Evolutionary conservation across 2,888 invertebrate genomes (phyloP).

Genomic region (Phengaris arion): DNA sequence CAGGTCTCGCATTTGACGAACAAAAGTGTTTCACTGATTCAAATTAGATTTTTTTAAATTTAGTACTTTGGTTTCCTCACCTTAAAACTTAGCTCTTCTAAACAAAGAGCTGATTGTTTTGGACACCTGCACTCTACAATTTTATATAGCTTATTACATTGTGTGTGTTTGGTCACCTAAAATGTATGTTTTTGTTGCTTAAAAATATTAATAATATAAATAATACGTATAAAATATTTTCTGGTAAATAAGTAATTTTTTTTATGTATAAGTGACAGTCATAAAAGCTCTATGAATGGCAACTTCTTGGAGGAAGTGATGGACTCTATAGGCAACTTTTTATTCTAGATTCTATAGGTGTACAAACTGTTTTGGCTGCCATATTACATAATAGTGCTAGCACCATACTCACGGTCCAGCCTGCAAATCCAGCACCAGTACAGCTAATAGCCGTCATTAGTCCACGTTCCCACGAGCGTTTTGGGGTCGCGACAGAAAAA

Average conservation of each 20-base stretch:
- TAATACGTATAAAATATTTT: background rate
- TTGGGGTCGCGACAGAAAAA: no score
- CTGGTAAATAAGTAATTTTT: background rate
- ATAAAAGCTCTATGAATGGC: background rate
- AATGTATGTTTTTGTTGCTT: background rate
- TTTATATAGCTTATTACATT: background rate
- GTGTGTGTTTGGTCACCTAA: background rate
- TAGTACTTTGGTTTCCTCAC: background rate
- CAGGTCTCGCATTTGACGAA: no score
- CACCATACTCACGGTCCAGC: no score
- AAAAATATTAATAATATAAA: background rate
- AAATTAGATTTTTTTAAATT: background rate
- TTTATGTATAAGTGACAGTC: background rate
- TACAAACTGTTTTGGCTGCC: no score
- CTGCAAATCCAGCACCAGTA: no score
- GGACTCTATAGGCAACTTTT: no score
- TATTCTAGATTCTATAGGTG: no score
- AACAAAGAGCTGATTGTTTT: background rate
- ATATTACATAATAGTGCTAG: no score
- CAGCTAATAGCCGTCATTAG: no score
- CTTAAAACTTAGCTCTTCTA: background rate
- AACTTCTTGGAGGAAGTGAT: no score
- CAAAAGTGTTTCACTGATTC: background rate
- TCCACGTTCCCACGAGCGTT: no score
- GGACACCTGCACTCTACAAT: background rate